Evolutionary conservation across 2,888 invertebrate species (phyloP).

Genomic region (Orthosia incerta): DNA sequence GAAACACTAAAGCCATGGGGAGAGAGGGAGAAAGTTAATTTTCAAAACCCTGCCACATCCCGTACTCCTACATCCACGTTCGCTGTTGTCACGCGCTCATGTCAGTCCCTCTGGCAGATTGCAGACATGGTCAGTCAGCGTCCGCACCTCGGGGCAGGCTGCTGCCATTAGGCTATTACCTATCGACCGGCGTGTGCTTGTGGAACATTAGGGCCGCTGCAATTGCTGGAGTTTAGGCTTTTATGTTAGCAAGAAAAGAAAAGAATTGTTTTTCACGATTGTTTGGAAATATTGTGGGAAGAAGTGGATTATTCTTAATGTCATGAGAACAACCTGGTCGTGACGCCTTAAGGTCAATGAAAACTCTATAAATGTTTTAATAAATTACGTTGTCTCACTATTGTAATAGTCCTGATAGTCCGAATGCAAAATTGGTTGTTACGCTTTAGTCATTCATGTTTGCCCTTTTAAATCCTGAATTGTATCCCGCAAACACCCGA

Average conservation of each 20-base stretch:
- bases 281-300: conserved; percentile 5
- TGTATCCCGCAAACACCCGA: too few relatives aligned
- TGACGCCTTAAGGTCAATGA: not conserved
- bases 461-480: too few relatives aligned
- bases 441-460: too few relatives aligned
- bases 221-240: conserved; percentile 31
- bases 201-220: conserved; percentile 24
- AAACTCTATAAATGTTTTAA: too few relatives aligned
- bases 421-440: too few relatives aligned
- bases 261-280: conserved; percentile 9
- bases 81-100: conserved; percentile 63
- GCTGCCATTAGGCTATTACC: conserved; percentile 60
- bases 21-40: not conserved
- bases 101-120: conserved; percentile 60
- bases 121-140: conserved; percentile 64
- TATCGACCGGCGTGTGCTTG: conserved; percentile 42
- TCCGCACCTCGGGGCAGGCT: conserved; percentile 65
- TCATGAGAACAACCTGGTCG: not conserved
- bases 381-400: too few relatives aligned
- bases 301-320: not conserved
- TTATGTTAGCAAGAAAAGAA: conserved; percentile 7
- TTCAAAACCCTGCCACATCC: conserved; percentile 22
- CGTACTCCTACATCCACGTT: conserved; percentile 22
- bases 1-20: too few relatives aligned
- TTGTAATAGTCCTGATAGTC: too few relatives aligned